Conservation (phyloP, 2,113 vertebrate species). For the Jaculus jaculus region DNA sequence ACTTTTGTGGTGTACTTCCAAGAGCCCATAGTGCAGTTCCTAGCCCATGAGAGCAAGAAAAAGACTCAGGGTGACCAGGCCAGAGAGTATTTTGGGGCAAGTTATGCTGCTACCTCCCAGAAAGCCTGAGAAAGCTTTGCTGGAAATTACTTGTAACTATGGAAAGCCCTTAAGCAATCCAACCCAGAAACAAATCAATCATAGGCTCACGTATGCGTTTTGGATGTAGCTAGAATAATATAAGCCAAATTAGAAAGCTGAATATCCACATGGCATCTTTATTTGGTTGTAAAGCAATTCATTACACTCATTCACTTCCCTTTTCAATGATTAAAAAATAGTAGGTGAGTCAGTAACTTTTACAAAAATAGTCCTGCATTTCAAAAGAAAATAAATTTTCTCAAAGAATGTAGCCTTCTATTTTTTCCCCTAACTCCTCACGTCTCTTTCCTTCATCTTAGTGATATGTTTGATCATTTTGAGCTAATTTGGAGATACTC, state of each 20-base stretch:
- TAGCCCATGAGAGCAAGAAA: neutral
- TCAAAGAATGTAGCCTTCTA: constrained; percentile 66
- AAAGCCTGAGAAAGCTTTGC: constrained; percentile 41
- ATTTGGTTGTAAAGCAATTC: constrained; percentile 68
- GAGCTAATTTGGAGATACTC: constrained; percentile 65
- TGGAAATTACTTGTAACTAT: constrained; percentile 48
- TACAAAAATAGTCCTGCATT: constrained; percentile 70
- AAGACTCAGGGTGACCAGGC: neutral
- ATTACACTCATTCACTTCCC: constrained; percentile 31
- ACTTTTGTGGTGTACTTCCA: neutral
- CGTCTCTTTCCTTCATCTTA: neutral
- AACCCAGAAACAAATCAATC: neutral
- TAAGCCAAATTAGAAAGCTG: constrained; percentile 56
- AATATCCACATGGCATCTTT: constrained; percentile 67
- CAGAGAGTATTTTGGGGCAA: neutral
- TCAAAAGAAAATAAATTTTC: constrained; percentile 65
- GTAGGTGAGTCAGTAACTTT: constrained; percentile 66
- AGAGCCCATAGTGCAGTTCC: neutral
- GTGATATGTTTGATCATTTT: constrained; percentile 35
- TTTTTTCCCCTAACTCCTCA: constrained; percentile 20
- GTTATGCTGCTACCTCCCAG: neutral
- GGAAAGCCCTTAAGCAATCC: constrained; percentile 29
- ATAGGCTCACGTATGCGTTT: neutral
- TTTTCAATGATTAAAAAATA: constrained; percentile 58
- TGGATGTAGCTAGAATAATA: constrained; percentile 61